These are phyloP conservation scores for Epinotia bilunana DNA, from an alignment of 2,888 invertebrate genomes.

Conservation along the genomic window DNA sequence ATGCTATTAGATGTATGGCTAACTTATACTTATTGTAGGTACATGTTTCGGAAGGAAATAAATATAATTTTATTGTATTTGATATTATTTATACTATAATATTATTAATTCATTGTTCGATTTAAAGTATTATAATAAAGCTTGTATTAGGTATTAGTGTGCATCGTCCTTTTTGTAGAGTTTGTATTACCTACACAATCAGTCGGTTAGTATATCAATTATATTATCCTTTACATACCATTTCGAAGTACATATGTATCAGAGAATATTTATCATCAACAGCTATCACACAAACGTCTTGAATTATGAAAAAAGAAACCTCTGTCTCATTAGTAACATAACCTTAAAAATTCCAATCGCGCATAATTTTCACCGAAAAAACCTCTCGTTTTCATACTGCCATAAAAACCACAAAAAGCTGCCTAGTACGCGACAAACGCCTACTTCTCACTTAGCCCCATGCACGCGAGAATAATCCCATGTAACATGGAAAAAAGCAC, in stretches of 20 bases:
- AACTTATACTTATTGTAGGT: too few species aligned
- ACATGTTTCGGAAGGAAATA: too few species aligned
- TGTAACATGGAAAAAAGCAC: conserved; percentile 65
- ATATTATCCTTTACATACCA: neutral
- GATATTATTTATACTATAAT: too few species aligned
- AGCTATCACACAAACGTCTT: neutral
- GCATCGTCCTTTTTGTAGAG: too few species aligned
- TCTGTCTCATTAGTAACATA: conserved; percentile 25
- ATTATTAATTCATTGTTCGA: too few species aligned
- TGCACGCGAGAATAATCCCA: conserved; percentile 67
- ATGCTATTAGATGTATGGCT: too few species aligned
- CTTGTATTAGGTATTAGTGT: too few species aligned
- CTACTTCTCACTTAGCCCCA: conserved; percentile 52
- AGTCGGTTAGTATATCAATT: too few species aligned
- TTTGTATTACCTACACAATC: too few species aligned
- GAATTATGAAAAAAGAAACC: neutral
- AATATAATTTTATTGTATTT: too few species aligned
- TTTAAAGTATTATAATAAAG: too few species aligned
- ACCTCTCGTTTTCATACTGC: conserved; percentile 29
- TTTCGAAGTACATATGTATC: neutral
- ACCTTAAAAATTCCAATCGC: conserved; percentile 33
- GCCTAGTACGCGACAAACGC: conserved; percentile 57
- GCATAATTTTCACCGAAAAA: conserved; percentile 38
- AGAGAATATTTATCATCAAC: neutral
- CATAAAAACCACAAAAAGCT: conserved; percentile 49